Evolutionary conservation across 2,113 vertebrate genomes (phyloP).

Genomic region (Paradoxurus hermaphroditus): DNA sequence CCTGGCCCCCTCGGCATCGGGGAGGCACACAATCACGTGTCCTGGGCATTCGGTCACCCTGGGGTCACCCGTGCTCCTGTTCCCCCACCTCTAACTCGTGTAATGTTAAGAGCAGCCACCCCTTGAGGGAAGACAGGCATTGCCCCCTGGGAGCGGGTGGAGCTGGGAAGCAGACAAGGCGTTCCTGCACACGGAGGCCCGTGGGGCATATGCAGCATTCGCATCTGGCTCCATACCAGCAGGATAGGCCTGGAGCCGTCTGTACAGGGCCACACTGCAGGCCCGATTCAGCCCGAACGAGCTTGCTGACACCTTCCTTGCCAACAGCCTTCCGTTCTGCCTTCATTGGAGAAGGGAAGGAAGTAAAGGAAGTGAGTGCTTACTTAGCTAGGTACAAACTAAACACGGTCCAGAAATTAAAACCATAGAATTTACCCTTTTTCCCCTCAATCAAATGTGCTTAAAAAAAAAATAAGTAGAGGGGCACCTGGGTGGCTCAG

Average conservation of each 20-base stretch:
- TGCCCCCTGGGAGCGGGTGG: neutral
- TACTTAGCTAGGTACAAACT: neutral
- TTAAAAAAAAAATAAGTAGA: neutral
- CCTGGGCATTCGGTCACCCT: neutral
- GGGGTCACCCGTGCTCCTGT: neutral
- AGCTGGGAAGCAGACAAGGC: rapidly evolving
- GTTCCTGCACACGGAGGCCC: neutral
- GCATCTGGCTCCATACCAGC: neutral
- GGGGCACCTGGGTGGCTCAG: too few relatives aligned
- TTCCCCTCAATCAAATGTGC: neutral
- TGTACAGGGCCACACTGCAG: neutral
- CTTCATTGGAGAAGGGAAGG: too few relatives aligned
- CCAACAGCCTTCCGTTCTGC: neutral
- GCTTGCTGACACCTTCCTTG: neutral
- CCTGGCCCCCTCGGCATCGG: rapidly evolving
- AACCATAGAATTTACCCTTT: neutral
- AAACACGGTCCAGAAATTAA: neutral
- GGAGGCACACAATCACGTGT: rapidly evolving
- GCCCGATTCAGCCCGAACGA: neutral
- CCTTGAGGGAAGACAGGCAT: neutral
- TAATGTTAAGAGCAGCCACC: rapidly evolving
- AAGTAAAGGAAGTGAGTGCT: neutral
- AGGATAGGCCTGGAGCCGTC: rapidly evolving
- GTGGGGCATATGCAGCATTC: rapidly evolving
- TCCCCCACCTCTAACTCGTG: rapidly evolving